Percentiles rank a stretch among this genome's conserved stretches.
phyloP scores from a whole-genome alignment of 2,113 vertebrate species.

The Redunca redunca region DNA sequence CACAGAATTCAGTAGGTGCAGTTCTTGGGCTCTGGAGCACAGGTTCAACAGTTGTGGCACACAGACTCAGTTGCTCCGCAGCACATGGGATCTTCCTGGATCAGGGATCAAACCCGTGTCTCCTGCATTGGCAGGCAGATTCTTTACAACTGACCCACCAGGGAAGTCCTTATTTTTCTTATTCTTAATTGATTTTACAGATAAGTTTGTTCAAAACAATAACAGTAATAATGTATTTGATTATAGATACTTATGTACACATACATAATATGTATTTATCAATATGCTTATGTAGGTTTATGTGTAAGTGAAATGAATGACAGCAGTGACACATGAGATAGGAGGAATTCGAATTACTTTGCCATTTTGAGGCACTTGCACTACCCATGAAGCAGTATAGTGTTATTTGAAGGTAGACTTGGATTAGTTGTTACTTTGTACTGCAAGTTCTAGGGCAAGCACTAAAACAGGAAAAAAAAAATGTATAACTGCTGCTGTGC shows the following conservation, averaged over 20 bases:
- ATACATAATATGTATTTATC: not conserved
- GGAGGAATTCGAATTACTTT: not conserved
- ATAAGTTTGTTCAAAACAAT: not conserved
- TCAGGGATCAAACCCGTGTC: not conserved
- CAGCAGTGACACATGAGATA: not conserved
- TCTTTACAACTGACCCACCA: not conserved
- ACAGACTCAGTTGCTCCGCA: not conserved
- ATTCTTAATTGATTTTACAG: not conserved
- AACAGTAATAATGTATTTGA: not conserved
- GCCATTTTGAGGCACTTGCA: not conserved
- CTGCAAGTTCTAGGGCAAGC: not conserved
- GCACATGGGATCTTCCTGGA: not conserved
- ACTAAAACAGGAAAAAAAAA: not conserved
- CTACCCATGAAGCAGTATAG: not conserved
- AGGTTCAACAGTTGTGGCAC: not conserved
- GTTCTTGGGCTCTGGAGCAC: not conserved
- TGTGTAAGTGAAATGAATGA: not conserved
- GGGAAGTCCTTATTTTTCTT: not conserved
- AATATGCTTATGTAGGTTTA: not conserved
- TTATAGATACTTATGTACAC: not conserved
- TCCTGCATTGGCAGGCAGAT: not conserved
- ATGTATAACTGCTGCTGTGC: not conserved
- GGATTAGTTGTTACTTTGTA: not conserved
- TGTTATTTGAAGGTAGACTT: not conserved
- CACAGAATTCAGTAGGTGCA: not conserved